phyloP scores from a whole-genome alignment of 2,797 vertebrate genomes.

The Poecilia picta region DNA sequence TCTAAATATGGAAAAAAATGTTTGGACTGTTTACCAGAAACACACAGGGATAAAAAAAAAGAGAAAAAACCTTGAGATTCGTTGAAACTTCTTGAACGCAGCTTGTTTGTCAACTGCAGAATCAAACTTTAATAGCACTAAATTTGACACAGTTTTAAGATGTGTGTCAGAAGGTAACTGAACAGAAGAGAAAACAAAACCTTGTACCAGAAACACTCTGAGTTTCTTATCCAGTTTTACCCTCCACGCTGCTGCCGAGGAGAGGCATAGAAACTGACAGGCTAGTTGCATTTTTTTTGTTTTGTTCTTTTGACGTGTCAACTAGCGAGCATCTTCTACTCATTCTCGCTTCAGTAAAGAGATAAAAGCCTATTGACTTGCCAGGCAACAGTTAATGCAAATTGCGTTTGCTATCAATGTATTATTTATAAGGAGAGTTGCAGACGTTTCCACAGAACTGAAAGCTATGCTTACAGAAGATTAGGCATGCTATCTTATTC shows the following conservation, averaged over 20 bases:
- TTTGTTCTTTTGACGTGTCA: constrained; percentile 66
- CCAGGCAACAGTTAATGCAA: constrained; percentile 83
- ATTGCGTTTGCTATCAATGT: constrained; percentile 81
- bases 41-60: not conserved
- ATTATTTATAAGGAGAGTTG: constrained; percentile 82
- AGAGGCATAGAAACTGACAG: constrained; percentile 74
- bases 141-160: constrained; percentile 48
- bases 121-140: constrained; percentile 53
- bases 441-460: constrained; percentile 82
- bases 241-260: constrained; percentile 56
- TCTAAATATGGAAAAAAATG: not conserved
- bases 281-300: constrained; percentile 33
- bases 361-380: constrained; percentile 85
- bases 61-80: not conserved
- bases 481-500: constrained; percentile 84
- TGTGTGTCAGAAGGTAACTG: constrained; percentile 31
- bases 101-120: constrained; percentile 20
- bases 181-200: constrained; percentile 50
- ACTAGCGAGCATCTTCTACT: constrained; percentile 69
- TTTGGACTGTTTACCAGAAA: not conserved
- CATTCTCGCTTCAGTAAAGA: constrained; percentile 77
- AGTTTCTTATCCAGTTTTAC: constrained; percentile 40
- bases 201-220: constrained; percentile 39
- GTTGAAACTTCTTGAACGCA: not conserved
- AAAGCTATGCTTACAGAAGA: constrained; percentile 85